Evolutionary conservation across 2,797 vertebrate species (phyloP), one percentile per base, ranked within the genome.

Genomic region (Sebastes elongatus): DNA sequence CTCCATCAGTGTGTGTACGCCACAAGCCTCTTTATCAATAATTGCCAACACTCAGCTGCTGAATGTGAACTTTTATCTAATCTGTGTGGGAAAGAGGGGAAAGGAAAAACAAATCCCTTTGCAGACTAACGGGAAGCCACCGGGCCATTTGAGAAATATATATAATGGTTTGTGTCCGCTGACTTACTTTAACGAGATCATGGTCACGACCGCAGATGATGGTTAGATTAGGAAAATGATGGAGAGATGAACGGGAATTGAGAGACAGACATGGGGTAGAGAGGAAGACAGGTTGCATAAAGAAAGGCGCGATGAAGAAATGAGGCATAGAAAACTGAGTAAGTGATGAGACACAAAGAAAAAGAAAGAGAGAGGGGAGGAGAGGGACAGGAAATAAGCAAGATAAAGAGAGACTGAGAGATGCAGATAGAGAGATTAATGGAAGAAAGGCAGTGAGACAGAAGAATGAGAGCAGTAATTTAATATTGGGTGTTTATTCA

Each of bases 21-120:
- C 83, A 71, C 75, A 77, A 72, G 62, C 32, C 46, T 71, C 62
- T 86, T 86, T 72, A 84, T 90, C 86, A 78, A 83, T 85, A 70
- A 86, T 6, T 65, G 46, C 71, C 82, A 84, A 87, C 76, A 86
- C 78, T 73, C 35, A 57, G 77, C 71, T 60, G 74, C 64, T 88
- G 71, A 80, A 85, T 76, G 59, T 67, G 35, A 85, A 80, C 66
- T 66, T 56, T 67, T 65, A 78, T 88, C 88, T 78, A 28, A 88
- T 89, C 65, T 27, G 25, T 63, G 46, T 61, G 18, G 71, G 66
- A 79, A 86, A 33, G 27, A 61, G n/a, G 25, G 38, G 5, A 69
- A 6, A 69, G 71, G 46, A 59, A 65, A 65, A 76, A 80, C 0
- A 76, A 66, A 71, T 71, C 68, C 49, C 25, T 77, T 33, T 66